Evolutionary conservation across 2,888 invertebrate genomes (phyloP), one percentile per base, ranked within the genome.

Genomic region (Chrysomela aeneicollis): DNA sequence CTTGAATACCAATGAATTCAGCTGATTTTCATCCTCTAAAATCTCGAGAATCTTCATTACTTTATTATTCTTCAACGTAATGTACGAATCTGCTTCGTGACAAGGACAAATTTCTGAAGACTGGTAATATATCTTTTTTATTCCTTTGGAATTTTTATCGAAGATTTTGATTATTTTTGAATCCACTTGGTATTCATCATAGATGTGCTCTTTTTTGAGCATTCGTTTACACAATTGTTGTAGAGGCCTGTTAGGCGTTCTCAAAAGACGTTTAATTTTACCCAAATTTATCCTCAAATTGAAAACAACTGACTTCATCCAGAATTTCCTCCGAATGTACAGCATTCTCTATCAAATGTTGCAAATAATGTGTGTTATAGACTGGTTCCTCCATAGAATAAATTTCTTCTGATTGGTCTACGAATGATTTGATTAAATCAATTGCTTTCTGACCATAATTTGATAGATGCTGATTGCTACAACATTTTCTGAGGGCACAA

Each of bases 241-340:
- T 49, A 49, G 9, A 17, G 18, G 49, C 18, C 5, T 49, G 9
- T 49, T 49, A 49, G 49, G 21, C 10, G 49, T 49, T 49, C 50
- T 50, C 1, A 50, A 22, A 8, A 50, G 50, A 9, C 19, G 50
- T 50, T 50, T 50, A 17, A 50, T 18, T 9, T 50, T 5, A 50
- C 50, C 22, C 18, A 18, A 19, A 50, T n/a, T 50, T 18, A 12
- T 50, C 19, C 21, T 50, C 50, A 50, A 50, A 50, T 50, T 19
- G 18, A 19, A 2, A 50, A 50, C 50, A 50, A 19, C 21, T 50
- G 22, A 50, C 50, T 19, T 50, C 50, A 9, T 50, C 50, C 6
- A 17, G 18, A 49, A 12, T 49, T 49, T 21, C 19, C 9, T 10
- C 6, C 15, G 10, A 5, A 5, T 17, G 9, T 1, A 49, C 49